Conservation (phyloP, 1,140 invertebrate genomes). For the Drosophila ohnishii region DNA sequence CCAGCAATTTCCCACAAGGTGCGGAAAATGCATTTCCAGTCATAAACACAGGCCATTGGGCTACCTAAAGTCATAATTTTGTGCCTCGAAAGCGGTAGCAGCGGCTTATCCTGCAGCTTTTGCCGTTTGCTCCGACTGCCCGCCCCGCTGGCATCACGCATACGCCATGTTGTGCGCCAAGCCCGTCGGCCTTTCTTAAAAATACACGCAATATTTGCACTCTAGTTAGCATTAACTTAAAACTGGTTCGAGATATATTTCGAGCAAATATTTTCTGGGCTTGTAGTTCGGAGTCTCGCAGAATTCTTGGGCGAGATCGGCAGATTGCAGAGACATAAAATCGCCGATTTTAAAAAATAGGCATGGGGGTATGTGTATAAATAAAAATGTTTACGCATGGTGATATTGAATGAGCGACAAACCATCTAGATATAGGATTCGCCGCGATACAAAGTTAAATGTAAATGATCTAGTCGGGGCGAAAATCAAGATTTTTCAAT, state of each 20-base stretch:
- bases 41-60: constrained; percentile 40
- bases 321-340: constrained; percentile 53
- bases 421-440: constrained; percentile 51
- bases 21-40: constrained; percentile 39
- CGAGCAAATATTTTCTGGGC: constrained; percentile 11
- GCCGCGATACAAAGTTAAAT: constrained; percentile 40
- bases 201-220: constrained; percentile 51
- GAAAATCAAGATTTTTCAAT: constrained; percentile 66
- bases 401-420: constrained; percentile 39
- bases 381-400: constrained; percentile 56
- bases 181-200: constrained; percentile 62
- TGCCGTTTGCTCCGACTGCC: constrained; percentile 37
- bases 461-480: constrained; percentile 43
- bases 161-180: constrained; percentile 63
- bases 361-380: constrained; percentile 26
- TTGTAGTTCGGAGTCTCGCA: background rate
- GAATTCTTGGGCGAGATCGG: constrained; percentile 32
- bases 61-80: constrained; percentile 50
- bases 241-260: constrained; percentile 38
- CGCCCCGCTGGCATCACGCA: constrained; percentile 56
- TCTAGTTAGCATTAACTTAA: constrained; percentile 38
- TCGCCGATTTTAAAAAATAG: constrained; percentile 42
- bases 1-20: constrained; percentile 27
- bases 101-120: constrained; percentile 33
- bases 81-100: constrained; percentile 19